A percentile compares a stretch with the other conserved stretches of the same genome.
phyloP scores from a whole-genome alignment of 2,797 vertebrate genomes.

The Scleropages formosus region DNA sequence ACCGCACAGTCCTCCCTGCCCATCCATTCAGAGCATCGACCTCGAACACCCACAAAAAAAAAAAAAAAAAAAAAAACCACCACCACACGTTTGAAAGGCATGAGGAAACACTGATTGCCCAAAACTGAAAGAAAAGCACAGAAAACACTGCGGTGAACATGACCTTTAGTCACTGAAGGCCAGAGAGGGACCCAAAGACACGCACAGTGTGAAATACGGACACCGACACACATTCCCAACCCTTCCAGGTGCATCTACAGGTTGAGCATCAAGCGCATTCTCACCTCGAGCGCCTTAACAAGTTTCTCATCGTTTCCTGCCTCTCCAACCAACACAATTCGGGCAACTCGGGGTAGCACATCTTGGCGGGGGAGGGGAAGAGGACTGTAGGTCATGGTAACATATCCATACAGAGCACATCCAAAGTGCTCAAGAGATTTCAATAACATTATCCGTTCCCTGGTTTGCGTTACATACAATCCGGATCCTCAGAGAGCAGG shows the following conservation, averaged over 20 bases:
- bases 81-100: not conserved
- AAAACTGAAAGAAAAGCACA: no score
- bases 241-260: not conserved
- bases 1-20: no score
- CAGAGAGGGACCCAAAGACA: not conserved
- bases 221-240: not conserved
- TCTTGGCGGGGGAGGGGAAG: constrained; percentile 59
- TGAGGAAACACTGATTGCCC: not conserved
- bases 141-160: no score
- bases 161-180: no score
- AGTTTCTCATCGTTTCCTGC: constrained; percentile 72
- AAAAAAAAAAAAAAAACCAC: no score
- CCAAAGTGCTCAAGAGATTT: constrained; percentile 7
- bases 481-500: constrained; percentile 64
- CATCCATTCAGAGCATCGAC: no score
- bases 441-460: not conserved
- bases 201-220: not conserved
- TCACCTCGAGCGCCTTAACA: constrained; percentile 85
- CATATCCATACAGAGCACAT: constrained; percentile 8
- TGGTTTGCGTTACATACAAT: constrained; percentile 68
- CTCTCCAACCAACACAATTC: constrained; percentile 85
- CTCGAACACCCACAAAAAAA: not conserved
- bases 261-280: not conserved
- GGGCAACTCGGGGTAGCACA: constrained; percentile 82
- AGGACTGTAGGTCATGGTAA: not conserved